A percentile compares a stretch with the other conserved stretches of the same genome.
These are phyloP conservation scores for Ondatra zibethicus DNA, from an alignment of 2,113 vertebrate species.

Conservation along the genomic window DNA sequence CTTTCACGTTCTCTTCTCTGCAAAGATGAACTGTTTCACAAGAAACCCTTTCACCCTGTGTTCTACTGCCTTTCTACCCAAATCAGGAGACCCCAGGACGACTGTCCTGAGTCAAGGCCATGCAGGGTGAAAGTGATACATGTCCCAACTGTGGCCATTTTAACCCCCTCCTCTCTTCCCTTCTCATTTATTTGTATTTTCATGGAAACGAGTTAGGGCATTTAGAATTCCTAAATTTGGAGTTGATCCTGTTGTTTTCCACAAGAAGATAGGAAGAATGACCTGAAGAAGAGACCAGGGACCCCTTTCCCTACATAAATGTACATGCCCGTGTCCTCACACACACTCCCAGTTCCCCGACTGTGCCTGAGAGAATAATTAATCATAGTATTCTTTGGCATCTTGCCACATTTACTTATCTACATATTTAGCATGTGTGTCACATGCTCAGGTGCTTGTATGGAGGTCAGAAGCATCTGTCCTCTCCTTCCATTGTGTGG, in stretches of 20 bases:
- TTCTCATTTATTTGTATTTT: neutral
- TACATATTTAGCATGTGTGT: neutral
- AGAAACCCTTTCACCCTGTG: neutral
- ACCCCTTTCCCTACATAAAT: neutral
- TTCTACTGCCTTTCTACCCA: neutral
- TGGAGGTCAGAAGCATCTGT: neutral
- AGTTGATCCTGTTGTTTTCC: neutral
- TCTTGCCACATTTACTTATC: neutral
- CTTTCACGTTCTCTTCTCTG: neutral
- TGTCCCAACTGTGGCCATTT: neutral
- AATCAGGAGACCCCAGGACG: neutral
- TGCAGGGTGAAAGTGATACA: slow-evolving; percentile 55
- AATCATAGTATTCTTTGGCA: neutral
- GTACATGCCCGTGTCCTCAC: neutral
- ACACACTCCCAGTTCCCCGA: neutral
- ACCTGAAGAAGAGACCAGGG: neutral
- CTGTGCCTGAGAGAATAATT: neutral
- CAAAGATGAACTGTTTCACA: neutral
- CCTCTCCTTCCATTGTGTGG: neutral
- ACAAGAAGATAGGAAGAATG: neutral
- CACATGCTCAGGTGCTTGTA: neutral
- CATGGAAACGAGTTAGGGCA: neutral
- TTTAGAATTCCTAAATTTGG: neutral
- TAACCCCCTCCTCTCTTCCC: neutral
- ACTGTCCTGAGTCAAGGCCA: neutral